Evolutionary conservation across 1,140 invertebrate genomes (phyloP).

Genomic region (Parapsyche elsis): DNA sequence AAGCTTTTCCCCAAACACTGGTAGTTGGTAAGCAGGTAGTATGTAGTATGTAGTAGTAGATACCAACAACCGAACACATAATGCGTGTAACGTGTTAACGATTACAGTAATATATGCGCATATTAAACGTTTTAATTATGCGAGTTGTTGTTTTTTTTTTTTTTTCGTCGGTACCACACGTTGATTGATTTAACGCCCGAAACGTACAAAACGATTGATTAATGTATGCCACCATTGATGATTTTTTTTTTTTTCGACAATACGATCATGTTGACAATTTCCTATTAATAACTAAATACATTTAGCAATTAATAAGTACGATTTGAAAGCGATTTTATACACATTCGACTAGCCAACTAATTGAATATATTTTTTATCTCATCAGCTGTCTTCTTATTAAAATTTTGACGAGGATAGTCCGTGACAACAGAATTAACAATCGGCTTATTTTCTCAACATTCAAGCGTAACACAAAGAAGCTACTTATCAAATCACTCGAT

Average conservation of each 20-base stretch:
- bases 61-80: not conserved
- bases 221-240: slow-evolving; percentile 10
- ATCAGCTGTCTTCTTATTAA: slow-evolving; percentile 1
- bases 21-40: not conserved
- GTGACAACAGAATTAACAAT: slow-evolving; percentile 7
- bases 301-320: no score
- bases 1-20: not conserved
- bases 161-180: not conserved
- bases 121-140: slow-evolving; percentile 32
- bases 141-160: slow-evolving; percentile 5
- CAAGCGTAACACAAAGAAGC: not conserved
- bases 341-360: no score
- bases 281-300: no score
- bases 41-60: not conserved
- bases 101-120: slow-evolving; percentile 24
- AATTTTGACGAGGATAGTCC: slow-evolving; percentile 8
- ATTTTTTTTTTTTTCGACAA: no score
- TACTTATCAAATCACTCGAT: not conserved
- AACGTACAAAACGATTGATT: slow-evolving; percentile 9
- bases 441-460: not conserved
- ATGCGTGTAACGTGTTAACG: slow-evolving; percentile 13
- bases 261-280: no score
- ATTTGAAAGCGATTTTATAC: no score
- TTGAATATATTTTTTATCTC: not conserved
- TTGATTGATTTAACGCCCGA: slow-evolving; percentile 15